These are phyloP conservation scores for Rhodinocichla rosea DNA, from an alignment of 2,113 vertebrate genomes.

Conservation along the genomic window DNA sequence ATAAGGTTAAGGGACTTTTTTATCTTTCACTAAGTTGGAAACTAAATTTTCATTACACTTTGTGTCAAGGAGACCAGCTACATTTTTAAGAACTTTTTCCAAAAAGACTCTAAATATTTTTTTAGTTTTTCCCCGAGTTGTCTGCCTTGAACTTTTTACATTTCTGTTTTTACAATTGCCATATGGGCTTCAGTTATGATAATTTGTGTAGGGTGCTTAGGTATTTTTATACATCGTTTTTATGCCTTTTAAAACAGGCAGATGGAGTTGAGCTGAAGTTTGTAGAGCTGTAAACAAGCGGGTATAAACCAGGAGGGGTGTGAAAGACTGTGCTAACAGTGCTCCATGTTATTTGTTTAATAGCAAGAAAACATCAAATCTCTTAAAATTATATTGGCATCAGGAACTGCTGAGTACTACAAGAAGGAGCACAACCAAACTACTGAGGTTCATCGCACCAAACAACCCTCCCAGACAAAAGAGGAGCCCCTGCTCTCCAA, in stretches of 20 bases:
- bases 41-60: not conserved
- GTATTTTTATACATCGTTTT: not conserved
- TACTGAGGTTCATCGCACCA: not conserved
- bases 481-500: not conserved
- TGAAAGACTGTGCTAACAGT: not conserved
- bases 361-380: not conserved
- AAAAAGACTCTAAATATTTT: not conserved
- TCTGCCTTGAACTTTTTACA: not conserved
- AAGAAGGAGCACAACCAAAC: not conserved
- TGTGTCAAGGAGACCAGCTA: not conserved
- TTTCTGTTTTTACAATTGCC: not conserved
- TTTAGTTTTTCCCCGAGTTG: not conserved
- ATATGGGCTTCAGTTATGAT: not conserved
- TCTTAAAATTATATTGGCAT: not conserved
- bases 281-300: not conserved
- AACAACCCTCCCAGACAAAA: not conserved
- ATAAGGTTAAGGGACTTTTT: not conserved
- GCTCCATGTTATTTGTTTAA: not conserved
- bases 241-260: not conserved
- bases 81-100: not conserved
- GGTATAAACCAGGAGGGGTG: not conserved
- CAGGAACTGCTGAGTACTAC: not conserved
- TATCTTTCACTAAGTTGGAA: not conserved
- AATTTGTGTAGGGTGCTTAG: not conserved
- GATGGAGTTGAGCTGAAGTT: not conserved